Evolutionary conservation across 2,113 vertebrate species (phyloP), one percentile per base, ranked within the genome.

Genomic region (Lota lota): DNA sequence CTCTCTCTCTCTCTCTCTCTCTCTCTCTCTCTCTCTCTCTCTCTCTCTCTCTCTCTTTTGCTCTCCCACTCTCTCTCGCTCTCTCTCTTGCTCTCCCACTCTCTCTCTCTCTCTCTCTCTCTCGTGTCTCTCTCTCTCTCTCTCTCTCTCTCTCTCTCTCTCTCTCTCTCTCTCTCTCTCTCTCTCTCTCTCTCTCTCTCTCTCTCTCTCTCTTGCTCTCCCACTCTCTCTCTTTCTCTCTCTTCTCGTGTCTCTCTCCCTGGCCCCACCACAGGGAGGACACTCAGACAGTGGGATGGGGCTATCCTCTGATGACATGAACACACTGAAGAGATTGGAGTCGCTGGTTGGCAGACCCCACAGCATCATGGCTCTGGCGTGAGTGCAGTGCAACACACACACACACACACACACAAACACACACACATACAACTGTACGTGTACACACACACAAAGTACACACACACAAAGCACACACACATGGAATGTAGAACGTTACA

Each of bases 271-370:
- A 65, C 88, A 96, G 95, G 92, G 88, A 14, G 70, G 88, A 0
- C 92, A 95, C 67, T 93, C 94, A 0, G 95, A 97, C 88, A 96
- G 94, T 0, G 94, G 95, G 22, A 93, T 96, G 94, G 94, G 93
- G 69, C 71, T 97, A 68, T 93, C 93, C 0, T 93, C 94, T 2
- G 92, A 95, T 3, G 94, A 94, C 83, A 91, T 95, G 54, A 93
- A 93, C 67, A 93, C 92, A 47, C 90, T 93, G 24, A 95, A 94
- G 88, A 89, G 88, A 28, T 67, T 95, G 64, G 93, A 96, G 62
- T 93, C 94, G 1, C 77, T 93, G 53, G 92, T 93, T 16, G 84
- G 88, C 63, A 92, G 92, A 88, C 94, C 94, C 18, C 91, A 93
- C 2, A 95, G 94, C 87, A 93, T 96, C 83, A 95, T 95, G 90